These are phyloP conservation scores for Epirrita christyi DNA, from an alignment of 2,888 invertebrate genomes.

Conservation along the genomic window DNA sequence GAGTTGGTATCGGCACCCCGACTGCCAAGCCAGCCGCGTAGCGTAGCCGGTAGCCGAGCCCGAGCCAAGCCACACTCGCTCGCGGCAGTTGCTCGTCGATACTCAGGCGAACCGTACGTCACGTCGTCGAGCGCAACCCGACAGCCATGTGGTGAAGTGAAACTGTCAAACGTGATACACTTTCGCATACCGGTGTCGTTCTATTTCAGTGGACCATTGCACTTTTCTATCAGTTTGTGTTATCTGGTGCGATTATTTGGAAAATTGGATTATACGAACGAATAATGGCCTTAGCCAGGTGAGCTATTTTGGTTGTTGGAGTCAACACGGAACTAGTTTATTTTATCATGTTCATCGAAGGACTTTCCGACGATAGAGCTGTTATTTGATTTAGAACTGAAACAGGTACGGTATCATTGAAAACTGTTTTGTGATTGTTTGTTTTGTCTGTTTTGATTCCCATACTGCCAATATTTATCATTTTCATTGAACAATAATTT, in stretches of 20 bases:
- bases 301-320: slow-evolving; percentile 83
- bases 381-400: slow-evolving; percentile 60
- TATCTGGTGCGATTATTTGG: slow-evolving; percentile 73
- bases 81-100: slow-evolving; percentile 74
- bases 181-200: slow-evolving; percentile 71
- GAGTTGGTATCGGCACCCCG: slow-evolving; percentile 40
- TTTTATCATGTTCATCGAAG: slow-evolving; percentile 77
- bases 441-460: slow-evolving; percentile 35
- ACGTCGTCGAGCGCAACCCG: slow-evolving; percentile 60
- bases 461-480: slow-evolving; percentile 12
- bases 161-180: slow-evolving; percentile 82
- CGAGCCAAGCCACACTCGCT: slow-evolving; percentile 28
- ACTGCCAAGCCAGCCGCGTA: slow-evolving; percentile 11
- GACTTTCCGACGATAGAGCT: slow-evolving; percentile 66
- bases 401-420: slow-evolving; percentile 49
- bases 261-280: slow-evolving; percentile 84
- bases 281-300: slow-evolving; percentile 85
- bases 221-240: slow-evolving; percentile 68
- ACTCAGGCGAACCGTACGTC: slow-evolving; percentile 69
- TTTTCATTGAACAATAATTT: slow-evolving; percentile 7
- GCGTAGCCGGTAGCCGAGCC: neutral
- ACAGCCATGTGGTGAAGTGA: slow-evolving; percentile 83
- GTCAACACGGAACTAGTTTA: slow-evolving; percentile 83
- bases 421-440: slow-evolving; percentile 25
- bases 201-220: slow-evolving; percentile 58